Evolutionary conservation across 2,888 invertebrate genomes (phyloP), one percentile per base, ranked within the genome.

Genomic region (Torymus tubicola): DNA sequence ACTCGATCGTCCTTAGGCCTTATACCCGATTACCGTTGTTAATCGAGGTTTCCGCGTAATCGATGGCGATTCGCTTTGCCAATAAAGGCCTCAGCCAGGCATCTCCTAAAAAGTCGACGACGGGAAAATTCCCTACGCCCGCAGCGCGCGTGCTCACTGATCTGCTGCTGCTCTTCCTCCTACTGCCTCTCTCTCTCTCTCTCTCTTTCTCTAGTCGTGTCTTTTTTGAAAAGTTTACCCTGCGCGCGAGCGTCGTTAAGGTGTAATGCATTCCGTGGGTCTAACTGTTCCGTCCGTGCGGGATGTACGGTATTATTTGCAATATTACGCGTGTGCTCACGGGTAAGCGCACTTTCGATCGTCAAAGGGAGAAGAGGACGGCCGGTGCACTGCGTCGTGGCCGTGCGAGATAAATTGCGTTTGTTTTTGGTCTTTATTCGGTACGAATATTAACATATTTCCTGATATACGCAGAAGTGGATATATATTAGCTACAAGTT

Each of bases 11-110:
- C 83, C 69, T 81, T 80, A 80, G 80, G 76, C 83, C 84, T 85
- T 85, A 84, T 84, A 83, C 83, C 31, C 83, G 83, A 85, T 84
- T 84, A 83, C 85, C 83, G 85, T 86, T 84, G 85, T 82, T 83
- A 82, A 84, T 86, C 85, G 83, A 82, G 84, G 81, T 83, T 82
- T 84, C 83, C 81, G 64, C 68, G 83, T 83, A 83, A 82, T 83
- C 82, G 82, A 73, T 75, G 72, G 75, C 68, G 78, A 82, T 82
- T 80, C 75, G 70, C 64, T 71, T 81, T 67, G 68, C 77, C 80
- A 78, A 70, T 80, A 80, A 82, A 82, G 82, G 74, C 63, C 53
- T 55, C 53, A 61, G 67, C 58, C 52, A 53, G 67, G 65, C 50
- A 42, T 69, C 58, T 73, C 70, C 82, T 77, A 82, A 80, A 82